Evolutionary conservation across 2,888 invertebrate genomes (phyloP), one percentile per base, ranked within the genome.

Genomic region (Andrena marginata): DNA sequence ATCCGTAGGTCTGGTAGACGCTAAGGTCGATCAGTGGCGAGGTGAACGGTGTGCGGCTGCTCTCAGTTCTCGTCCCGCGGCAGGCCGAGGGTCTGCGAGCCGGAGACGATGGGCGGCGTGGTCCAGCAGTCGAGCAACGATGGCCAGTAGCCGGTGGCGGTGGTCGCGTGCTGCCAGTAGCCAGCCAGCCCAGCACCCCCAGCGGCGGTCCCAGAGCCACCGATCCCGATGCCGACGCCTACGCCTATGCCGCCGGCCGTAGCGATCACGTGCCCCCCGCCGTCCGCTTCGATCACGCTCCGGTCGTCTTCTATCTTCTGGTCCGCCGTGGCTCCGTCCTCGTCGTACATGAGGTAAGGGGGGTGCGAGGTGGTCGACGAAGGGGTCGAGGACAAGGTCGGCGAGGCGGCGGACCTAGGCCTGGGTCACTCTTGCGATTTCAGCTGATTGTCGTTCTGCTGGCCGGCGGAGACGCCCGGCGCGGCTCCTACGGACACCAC

Each of bases 381-480:
- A 8, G 94, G 92, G 63, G 93, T 93, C 86, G 94, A 93, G 59
- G 94, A 94, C 75, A 93, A 79, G 77, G 93, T 92, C 54, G 94
- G 92, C 72, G 93, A 93, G 2, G 92, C 92, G 91, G 91, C 94
- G 93, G 94, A 94, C 92, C 93, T 88, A 80, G 94, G 92, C 94
- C 93, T 93, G 92, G 93, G 93, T 94, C 94, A 93, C 93, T 93
- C 94, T 81, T 87, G 75, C 86, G 86, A 77, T 13, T 90, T 88
- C 31, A 89, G 69, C n/a, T 91, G 91, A 80, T 85, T 87, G 69
- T 90, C 90, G 54, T 67, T 84, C 64, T 84, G 76, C 54, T 85
- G 87, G 48, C 76, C 76, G 68, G 77, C 71, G 51, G 84, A 65
- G 20, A 80, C 86, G 16, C 77, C 80, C 59, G 71, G 72, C 26